Percentiles rank a stretch among this genome's conserved stretches.
phyloP scores from a whole-genome alignment of 2,888 invertebrate genomes.

The Clanis bilineata region DNA sequence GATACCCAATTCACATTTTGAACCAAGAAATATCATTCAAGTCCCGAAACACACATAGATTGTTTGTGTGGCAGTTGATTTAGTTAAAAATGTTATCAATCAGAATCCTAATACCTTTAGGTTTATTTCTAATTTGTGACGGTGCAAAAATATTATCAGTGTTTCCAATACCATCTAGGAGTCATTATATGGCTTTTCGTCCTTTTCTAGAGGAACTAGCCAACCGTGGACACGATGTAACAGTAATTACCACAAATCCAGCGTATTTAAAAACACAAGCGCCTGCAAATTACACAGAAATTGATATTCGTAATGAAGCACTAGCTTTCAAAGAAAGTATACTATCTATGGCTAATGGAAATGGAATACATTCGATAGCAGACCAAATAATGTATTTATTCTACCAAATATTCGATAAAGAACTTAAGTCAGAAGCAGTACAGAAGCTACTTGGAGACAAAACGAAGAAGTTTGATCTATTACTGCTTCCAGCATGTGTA shows the following conservation, averaged over 20 bases:
- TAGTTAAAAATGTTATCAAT: background rate
- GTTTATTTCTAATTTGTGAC: background rate
- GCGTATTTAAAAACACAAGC: constrained; percentile 31
- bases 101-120: background rate
- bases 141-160: constrained; percentile 28
- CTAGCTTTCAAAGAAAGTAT: constrained; percentile 25
- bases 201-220: constrained; percentile 39
- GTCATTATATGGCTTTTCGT: constrained; percentile 43
- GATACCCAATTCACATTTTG: too few relatives aligned
- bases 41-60: too few relatives aligned
- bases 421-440: constrained; percentile 33
- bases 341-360: constrained; percentile 10
- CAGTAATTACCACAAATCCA: constrained; percentile 42
- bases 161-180: constrained; percentile 41
- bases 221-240: constrained; percentile 42
- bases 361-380: constrained; percentile 16
- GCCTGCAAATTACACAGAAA: constrained; percentile 44
- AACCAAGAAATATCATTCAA: too few relatives aligned
- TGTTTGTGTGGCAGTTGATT: background rate
- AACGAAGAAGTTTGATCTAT: constrained; percentile 38
- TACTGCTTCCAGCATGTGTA: constrained; percentile 43
- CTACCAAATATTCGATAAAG: constrained; percentile 28
- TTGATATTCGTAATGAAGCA: constrained; percentile 44
- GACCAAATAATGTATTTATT: constrained; percentile 20
- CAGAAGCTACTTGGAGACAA: constrained; percentile 33